phyloP scores from a whole-genome alignment of 2,113 vertebrate genomes.

The Pollachius pollachius region DNA sequence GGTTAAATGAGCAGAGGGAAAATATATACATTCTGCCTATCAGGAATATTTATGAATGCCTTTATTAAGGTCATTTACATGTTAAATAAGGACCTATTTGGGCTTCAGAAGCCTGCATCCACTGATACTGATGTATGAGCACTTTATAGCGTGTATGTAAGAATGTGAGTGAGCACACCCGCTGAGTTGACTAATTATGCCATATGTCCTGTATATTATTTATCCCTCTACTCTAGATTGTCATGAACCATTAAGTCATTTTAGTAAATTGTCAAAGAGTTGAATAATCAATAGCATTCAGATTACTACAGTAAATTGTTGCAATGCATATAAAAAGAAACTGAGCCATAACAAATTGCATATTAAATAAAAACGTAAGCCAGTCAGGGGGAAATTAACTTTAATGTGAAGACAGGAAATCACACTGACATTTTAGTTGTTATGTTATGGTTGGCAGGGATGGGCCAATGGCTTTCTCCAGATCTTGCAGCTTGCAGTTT shows the following conservation, averaged over 20 bases:
- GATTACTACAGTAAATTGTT: not conserved
- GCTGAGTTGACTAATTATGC: too few relatives aligned
- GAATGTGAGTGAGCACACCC: too few relatives aligned
- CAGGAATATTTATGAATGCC: too few relatives aligned
- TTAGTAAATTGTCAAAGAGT: not conserved
- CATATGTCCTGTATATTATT: too few relatives aligned
- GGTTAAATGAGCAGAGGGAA: too few relatives aligned
- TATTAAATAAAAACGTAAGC: conserved; percentile 11
- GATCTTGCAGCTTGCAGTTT: not conserved
- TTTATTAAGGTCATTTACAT: too few relatives aligned
- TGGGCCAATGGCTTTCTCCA: not conserved
- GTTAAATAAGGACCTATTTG: too few relatives aligned
- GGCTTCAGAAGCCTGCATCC: too few relatives aligned
- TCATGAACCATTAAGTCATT: not conserved
- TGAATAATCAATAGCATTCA: not conserved
- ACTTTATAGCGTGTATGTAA: too few relatives aligned
- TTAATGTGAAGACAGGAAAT: conserved; percentile 24
- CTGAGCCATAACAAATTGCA: conserved; percentile 4
- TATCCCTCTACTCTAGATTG: too few relatives aligned
- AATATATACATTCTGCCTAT: too few relatives aligned
- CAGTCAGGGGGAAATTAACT: conserved; percentile 24
- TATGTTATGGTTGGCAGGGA: not conserved
- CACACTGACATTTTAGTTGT: conserved; percentile 27
- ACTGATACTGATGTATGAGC: not conserved
- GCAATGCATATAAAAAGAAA: conserved; percentile 26